phyloP scores from a whole-genome alignment of 2,888 invertebrate species.

The Megalurothrips usitatus region DNA sequence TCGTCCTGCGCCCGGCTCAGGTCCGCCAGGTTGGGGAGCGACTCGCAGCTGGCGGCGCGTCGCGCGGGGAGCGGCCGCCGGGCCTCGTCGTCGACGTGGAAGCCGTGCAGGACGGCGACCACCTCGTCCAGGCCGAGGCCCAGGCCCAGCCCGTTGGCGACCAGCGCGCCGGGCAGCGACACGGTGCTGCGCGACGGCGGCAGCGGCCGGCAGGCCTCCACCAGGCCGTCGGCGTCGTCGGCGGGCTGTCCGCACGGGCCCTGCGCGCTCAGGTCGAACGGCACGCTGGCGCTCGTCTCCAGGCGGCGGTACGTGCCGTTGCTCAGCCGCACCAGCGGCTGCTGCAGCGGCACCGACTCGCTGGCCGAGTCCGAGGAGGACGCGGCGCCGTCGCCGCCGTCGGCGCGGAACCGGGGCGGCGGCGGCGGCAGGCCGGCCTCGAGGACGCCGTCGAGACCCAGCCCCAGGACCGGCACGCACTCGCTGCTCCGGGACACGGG shows the following conservation, averaged over 20 bases:
- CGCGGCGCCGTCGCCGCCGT: slow-evolving; percentile 32
- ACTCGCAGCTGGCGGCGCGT: slow-evolving; percentile 58
- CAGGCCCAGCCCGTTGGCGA: slow-evolving; percentile 32
- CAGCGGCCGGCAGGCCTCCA: slow-evolving; percentile 34
- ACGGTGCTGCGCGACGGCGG: slow-evolving; percentile 43
- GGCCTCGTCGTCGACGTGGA: slow-evolving; percentile 46
- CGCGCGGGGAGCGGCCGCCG: slow-evolving; percentile 49
- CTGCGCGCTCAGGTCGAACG: slow-evolving; percentile 52
- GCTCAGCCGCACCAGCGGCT: slow-evolving; percentile 31
- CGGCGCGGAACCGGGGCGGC: slow-evolving; percentile 42
- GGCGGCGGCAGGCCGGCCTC: slow-evolving; percentile 45
- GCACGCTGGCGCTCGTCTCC: slow-evolving; percentile 60
- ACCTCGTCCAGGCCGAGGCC: slow-evolving; percentile 45
- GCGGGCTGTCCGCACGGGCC: slow-evolving; percentile 20
- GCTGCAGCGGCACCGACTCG: slow-evolving; percentile 34
- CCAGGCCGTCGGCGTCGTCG: slow-evolving; percentile 44
- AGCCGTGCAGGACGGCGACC: slow-evolving; percentile 39
- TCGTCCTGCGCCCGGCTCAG: not conserved
- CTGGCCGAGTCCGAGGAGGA: slow-evolving; percentile 38
- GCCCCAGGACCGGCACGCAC: slow-evolving; percentile 28
- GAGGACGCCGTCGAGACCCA: slow-evolving; percentile 38
- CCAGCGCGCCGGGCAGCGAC: slow-evolving; percentile 40
- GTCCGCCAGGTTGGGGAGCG: slow-evolving; percentile 62
- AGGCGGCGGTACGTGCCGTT: slow-evolving; percentile 46
- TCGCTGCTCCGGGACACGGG: slow-evolving; percentile 38